These are phyloP conservation scores for Melospiza georgiana DNA, from an alignment of 2,113 vertebrate species.

Conservation along the genomic window DNA sequence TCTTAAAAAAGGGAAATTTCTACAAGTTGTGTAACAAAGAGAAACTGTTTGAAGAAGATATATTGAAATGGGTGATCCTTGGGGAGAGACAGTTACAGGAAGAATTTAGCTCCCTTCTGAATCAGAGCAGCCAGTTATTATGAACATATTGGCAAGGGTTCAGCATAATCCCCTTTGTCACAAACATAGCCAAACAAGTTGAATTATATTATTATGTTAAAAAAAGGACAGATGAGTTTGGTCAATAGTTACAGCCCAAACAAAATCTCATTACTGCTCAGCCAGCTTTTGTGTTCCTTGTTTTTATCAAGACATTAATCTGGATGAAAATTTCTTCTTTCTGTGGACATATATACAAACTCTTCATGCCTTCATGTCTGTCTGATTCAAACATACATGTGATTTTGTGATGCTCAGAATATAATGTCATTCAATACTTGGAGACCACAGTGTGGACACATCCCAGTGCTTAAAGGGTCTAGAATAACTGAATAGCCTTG, in stretches of 20 bases:
- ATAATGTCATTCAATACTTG: neutral
- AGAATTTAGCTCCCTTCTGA: neutral
- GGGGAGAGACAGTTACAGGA: neutral
- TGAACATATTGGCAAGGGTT: neutral
- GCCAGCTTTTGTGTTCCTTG: neutral
- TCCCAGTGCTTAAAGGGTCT: neutral
- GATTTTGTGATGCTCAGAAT: neutral
- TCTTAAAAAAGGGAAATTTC: neutral
- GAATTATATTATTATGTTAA: neutral
- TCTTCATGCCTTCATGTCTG: neutral
- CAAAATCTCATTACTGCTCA: neutral
- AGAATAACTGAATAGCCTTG: neutral
- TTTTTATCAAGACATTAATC: neutral
- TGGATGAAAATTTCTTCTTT: neutral
- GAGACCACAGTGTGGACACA: neutral
- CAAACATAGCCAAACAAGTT: neutral
- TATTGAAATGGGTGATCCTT: neutral
- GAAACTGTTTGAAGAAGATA: neutral
- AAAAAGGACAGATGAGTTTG: neutral
- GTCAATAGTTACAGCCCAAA: neutral
- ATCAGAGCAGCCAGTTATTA: neutral
- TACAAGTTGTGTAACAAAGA: neutral
- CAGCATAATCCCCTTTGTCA: neutral
- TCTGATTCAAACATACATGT: neutral
- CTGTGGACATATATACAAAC: neutral